Evolutionary conservation across 2,113 vertebrate species (phyloP), one percentile per base, ranked within the genome.

Genomic region (Cygnus buccinator): DNA sequence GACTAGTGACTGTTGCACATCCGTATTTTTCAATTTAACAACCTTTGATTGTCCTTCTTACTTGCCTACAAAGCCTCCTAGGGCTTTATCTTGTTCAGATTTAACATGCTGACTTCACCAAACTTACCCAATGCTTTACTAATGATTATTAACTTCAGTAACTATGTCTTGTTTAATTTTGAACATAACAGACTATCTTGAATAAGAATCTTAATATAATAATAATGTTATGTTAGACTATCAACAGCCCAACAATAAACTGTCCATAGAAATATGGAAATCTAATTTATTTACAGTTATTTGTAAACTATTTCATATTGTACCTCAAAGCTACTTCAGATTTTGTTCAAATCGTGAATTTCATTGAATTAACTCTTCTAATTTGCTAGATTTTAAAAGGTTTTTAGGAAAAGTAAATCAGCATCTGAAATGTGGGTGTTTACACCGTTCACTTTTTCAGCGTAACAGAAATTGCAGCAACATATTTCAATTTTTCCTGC

Each of bases 391-490:
- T 43, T 83, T 86, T 43, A 43, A 72, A 63, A 68, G 28, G 28
- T 43, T 31, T 82, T 93, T 74, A 55, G 3, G 57, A 52, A 84
- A 93, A 90, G 70, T 48, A 91, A 79, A 70, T 57, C 84, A 63
- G 81, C 71, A 92, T 95, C 82, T 95, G 92, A 77, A 92, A 63
- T 73, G 95, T 92, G 72, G 85, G 75, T 93, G 83, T 93, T 96
- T 92, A 58, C 55, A 86, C 44, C 37, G 35, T 31, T 72, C n/a
- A 18, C 37, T 91, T 93, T 89, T 90, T 62, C 85, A 95, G 41
- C 18, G 23, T 66, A 88, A 83, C 67, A 94, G 71, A 87, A 93
- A 86, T 62, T 80, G 59, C 72, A 83, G 79, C 39, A 94, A 74
- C 37, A 21, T 79, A 43, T 93, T 94, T 88, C 85, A 66, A 44